Evolutionary conservation across 2,113 vertebrate genomes (phyloP).

Genomic region (Apodemus sylvaticus): DNA sequence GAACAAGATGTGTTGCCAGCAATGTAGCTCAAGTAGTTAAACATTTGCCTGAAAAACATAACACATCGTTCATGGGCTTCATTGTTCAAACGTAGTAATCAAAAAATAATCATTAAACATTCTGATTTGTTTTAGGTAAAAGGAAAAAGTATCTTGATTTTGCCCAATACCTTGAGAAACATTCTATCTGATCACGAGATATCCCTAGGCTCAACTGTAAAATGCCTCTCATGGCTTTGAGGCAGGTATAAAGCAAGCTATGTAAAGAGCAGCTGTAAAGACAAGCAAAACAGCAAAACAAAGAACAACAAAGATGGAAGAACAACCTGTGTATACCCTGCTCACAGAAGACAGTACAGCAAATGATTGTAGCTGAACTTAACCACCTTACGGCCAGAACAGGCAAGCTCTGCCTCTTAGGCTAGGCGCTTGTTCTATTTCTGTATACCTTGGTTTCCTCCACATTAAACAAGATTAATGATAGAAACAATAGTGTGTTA

Average conservation of each 20-base stretch:
- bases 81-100: not conserved
- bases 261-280: not conserved
- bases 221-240: not conserved
- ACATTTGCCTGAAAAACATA: not conserved
- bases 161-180: not conserved
- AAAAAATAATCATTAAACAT: not conserved
- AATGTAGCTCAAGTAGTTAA: not conserved
- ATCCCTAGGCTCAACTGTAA: not conserved
- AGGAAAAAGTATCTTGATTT: conserved; percentile 42
- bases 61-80: not conserved
- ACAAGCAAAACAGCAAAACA: not conserved
- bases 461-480: not conserved
- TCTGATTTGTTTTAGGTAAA: conserved; percentile 18
- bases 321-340: not conserved
- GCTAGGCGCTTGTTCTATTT: not conserved
- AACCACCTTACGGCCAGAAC: not conserved
- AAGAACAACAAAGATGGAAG: not conserved
- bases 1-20: not conserved
- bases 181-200: not conserved
- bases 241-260: not conserved
- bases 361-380: not conserved
- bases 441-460: not conserved
- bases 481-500: not conserved
- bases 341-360: not conserved
- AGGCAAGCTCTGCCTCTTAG: not conserved